Base-by-base conservation (phyloP, 2,113 vertebrate species). In the Charadrius vociferus region DNA sequence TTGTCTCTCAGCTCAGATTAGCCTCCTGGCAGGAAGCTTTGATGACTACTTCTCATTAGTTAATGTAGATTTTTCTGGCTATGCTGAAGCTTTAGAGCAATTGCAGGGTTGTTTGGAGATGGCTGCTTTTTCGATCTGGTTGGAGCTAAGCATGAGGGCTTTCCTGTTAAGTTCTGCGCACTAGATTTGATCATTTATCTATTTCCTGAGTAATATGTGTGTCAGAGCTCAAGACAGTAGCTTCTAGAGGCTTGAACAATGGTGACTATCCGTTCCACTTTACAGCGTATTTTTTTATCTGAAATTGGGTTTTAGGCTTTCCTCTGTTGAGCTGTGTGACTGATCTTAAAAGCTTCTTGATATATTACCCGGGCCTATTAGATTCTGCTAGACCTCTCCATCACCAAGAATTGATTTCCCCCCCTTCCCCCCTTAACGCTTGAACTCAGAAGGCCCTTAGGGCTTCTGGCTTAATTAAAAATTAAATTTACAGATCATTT, bases 401-500 rank as follows among this genome's bases (percentile, higher is more conserved):
- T 97, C 91, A 95, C 92, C 19, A 88, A 83, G 53, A 89, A 93
- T 91, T 94, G 93, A 88, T 91, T 96, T 97, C 75, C 66, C 56
- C 43, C 61, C 93, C 43, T 80, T 86, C 61, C 81, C 80, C 81
- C 68, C 56, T 81, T 77, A 84, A 94, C 81, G 80, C 87, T 96
- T 96, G 93, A 98, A 97, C 95, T 97, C 89, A 73, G 85, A 95
- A 95, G 84, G 82, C 84, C 96, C 87, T 94, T 74, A 90, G 95
- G 96, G 92, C 90, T 90, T 97, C 88, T 95, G 85, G 93, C 88
- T 97, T 98, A 98, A 97, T 98, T 98, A 98, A 97, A 98, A 98
- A 97, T 97, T 98, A 98, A 98, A 96, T 95, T 97, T 97, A 96
- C 97, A 98, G 97, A 97, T 97, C 59, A 97, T 97, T 96, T 96